Base-by-base conservation (phyloP, 2,797 vertebrate genomes). In the Xenentodon cancila region DNA sequence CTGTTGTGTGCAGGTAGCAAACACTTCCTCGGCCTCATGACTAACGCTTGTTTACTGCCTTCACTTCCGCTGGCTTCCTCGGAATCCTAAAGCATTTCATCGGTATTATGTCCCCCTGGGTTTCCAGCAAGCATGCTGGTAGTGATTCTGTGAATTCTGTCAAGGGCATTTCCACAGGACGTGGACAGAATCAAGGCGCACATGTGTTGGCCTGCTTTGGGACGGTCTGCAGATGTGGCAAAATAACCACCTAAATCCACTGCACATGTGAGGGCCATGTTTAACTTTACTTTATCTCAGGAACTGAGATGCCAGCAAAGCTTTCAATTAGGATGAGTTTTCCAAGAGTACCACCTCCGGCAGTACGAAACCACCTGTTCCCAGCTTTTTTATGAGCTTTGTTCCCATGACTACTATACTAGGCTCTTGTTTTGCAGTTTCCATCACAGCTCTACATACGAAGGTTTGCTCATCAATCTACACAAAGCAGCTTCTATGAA, bases 11-110 rank as follows among this genome's bases (percentile, higher is more conserved):
- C 77, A 64, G 73, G 76, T 74, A 70, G 64, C 67, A 71, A 88
- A 84, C 85, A 84, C 79, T 88, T 89, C 85, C 88, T 88, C 62
- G 2, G 64, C 62, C 73, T 87, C 72, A 81, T 82, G 75, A 86
- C 84, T 75, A 82, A 85, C 61, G 40, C 77, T 75, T 90, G 89
- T 90, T 89, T 87, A 87, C 85, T 37, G 84, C 60, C 45, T 66
- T n/a, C 0, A 49, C 74, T 84, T 90, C 87, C 79, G 54, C 61
- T 58, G 18, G 12, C 70, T 59, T 69, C 34, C 20, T 17, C 34
- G 19, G 30, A 71, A 70, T 57, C 57, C 22, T 68, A 65, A 81
- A 72, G 66, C 68, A 15, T 79, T 68, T 37, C 59, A 56, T 69
- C 2, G 55, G 64, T 84, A 79, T 60, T 54, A 64, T 51, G 15